Conservation (phyloP, 2,888 invertebrate species). For the Agrochola lota region DNA sequence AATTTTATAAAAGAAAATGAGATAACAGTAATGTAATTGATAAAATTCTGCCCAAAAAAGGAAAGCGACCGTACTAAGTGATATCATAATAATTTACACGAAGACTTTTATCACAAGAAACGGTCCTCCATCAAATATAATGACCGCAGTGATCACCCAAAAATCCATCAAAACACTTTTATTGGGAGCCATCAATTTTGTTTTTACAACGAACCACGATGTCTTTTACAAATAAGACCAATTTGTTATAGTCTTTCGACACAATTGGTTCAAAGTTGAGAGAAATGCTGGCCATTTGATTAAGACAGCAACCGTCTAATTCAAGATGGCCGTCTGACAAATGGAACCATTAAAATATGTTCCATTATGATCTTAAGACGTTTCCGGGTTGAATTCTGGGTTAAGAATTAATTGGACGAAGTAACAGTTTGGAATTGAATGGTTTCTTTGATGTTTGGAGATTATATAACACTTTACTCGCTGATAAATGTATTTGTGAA, state of each 20-base stretch:
- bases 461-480: constrained; percentile 4
- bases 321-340: constrained; percentile 57
- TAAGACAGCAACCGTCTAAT: constrained; percentile 61
- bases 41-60: constrained; percentile 16
- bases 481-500: neutral
- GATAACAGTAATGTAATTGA: constrained; percentile 18
- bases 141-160: constrained; percentile 59
- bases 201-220: constrained; percentile 60
- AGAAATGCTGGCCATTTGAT: constrained; percentile 66
- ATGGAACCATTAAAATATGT: constrained; percentile 67
- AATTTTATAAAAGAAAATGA: neutral
- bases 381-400: constrained; percentile 40
- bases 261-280: constrained; percentile 64
- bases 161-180: constrained; percentile 68
- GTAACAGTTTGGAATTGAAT: constrained; percentile 35
- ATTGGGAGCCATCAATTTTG: constrained; percentile 63
- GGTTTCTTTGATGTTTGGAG: constrained; percentile 10
- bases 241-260: constrained; percentile 64
- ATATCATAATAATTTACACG: constrained; percentile 61
- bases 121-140: constrained; percentile 60
- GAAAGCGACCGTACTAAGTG: constrained; percentile 43
- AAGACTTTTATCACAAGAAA: constrained; percentile 58
- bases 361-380: constrained; percentile 52
- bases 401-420: constrained; percentile 58
- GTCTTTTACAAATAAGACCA: constrained; percentile 67